Conservation (phyloP, 2,888 invertebrate species). For the Drosophila paramelanica region DNA sequence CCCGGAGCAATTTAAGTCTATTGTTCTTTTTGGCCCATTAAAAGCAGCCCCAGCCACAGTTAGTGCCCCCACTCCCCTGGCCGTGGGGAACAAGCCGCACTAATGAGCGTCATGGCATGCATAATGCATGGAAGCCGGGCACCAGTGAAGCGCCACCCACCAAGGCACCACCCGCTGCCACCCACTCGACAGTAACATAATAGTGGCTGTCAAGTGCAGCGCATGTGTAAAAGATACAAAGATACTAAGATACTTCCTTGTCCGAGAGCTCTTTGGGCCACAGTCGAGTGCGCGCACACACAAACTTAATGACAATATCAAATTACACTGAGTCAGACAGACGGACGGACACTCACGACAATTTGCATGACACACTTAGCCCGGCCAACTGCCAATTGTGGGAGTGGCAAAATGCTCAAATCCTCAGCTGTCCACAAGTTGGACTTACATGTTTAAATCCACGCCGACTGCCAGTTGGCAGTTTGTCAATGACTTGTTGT, state of each 20-base stretch:
- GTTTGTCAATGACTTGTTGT: conserved; percentile 67
- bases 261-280: conserved; percentile 61
- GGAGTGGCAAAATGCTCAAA: conserved; percentile 33
- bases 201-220: conserved; percentile 77
- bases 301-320: conserved; percentile 78
- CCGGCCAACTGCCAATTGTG: conserved; percentile 24
- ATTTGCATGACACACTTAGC: conserved; percentile 77
- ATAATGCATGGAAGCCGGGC: conserved; percentile 60
- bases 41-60: conserved; percentile 29
- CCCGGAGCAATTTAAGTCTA: conserved; percentile 60
- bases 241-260: conserved; percentile 68
- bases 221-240: conserved; percentile 67
- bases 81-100: conserved; percentile 51
- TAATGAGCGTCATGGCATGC: conserved; percentile 77
- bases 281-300: conserved; percentile 77
- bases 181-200: conserved; percentile 66
- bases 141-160: conserved; percentile 4
- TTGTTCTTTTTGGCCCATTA: conserved; percentile 73
- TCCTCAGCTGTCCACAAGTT: conserved; percentile 55
- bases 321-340: conserved; percentile 54
- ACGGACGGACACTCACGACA: conserved; percentile 39
- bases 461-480: conserved; percentile 44
- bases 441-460: conserved; percentile 50
- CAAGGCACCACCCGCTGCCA: conserved; percentile 29
- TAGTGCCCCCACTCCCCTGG: not conserved